These are phyloP conservation scores for Trididemnum nubilum DNA, from an alignment of 23 tunicate genomes.

Conservation along the genomic window DNA sequence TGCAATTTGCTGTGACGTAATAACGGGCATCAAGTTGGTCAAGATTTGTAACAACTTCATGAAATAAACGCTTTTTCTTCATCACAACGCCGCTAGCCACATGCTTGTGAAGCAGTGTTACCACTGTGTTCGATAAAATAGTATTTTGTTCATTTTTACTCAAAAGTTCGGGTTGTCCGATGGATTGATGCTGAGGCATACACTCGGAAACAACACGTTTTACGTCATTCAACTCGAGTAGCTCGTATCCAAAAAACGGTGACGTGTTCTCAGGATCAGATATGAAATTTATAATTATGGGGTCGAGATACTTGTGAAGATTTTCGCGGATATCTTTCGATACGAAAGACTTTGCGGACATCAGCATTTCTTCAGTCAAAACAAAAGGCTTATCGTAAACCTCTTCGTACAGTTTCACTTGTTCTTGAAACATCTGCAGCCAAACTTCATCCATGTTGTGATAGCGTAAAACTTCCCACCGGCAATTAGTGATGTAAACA, in stretches of 20 bases:
- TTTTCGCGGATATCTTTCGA: not conserved
- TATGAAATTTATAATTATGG: not conserved
- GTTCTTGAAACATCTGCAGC: constrained; percentile 21
- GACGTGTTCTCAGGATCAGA: not conserved
- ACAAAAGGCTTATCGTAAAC: constrained; percentile 31
- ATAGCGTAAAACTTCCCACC: constrained; percentile 5
- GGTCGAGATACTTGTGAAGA: not conserved
- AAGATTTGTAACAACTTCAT: constrained; percentile 36
- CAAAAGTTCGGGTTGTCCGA: not conserved
- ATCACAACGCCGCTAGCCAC: constrained; percentile 29
- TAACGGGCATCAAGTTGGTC: constrained; percentile 47
- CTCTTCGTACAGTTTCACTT: constrained; percentile 15
- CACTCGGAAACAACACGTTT: not conserved
- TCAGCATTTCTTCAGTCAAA: constrained; percentile 4
- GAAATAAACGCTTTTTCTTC: constrained; percentile 23
- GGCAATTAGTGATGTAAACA: constrained; percentile 24
- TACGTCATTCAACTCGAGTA: constrained; percentile 23
- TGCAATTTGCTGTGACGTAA: constrained; percentile 21
- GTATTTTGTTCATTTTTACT: not conserved
- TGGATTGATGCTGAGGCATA: not conserved
- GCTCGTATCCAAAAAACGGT: constrained; percentile 42
- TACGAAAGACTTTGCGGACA: constrained; percentile 18
- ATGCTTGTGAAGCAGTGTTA: not conserved
- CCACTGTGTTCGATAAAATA: not conserved
- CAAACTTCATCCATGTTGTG: constrained; percentile 18